Evolutionary conservation across 2,797 vertebrate species (phyloP).

Genomic region (Pangasius mekongensis): DNA sequence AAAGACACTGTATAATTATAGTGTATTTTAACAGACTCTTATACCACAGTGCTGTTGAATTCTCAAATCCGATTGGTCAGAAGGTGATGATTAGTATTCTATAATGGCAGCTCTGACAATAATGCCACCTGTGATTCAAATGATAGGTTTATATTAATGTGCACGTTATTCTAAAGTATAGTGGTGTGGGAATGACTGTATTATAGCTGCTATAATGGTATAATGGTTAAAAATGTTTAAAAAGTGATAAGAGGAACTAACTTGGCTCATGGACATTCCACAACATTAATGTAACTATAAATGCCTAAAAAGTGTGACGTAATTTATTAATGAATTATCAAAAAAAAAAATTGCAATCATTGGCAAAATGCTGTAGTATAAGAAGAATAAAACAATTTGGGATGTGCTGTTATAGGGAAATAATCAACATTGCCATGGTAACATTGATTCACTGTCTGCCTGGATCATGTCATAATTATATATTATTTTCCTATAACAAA

Average conservation of each 20-base stretch:
- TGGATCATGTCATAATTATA: not conserved
- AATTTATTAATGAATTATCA: not conserved
- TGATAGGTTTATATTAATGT: not conserved
- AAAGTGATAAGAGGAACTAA: not conserved
- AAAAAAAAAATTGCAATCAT: not conserved
- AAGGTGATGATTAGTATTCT: not conserved
- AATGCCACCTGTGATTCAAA: not conserved
- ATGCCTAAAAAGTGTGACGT: not conserved
- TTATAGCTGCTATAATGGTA: not conserved
- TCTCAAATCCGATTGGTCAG: not conserved
- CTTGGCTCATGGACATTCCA: not conserved
- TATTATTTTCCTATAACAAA: not conserved
- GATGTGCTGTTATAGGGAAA: not conserved
- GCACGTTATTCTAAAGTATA: not conserved
- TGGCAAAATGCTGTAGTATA: not conserved
- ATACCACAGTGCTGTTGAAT: not conserved
- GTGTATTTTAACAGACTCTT: not conserved
- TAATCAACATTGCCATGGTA: constrained; percentile 1
- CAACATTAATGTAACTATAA: not conserved
- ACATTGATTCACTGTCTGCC: not conserved
- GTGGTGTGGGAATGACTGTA: not conserved
- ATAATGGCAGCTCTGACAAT: not conserved
- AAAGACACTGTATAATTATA: not conserved
- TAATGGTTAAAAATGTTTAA: not conserved
- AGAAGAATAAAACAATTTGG: not conserved